Conservation (phyloP, 2,797 vertebrate species). For the Champsocephalus esox region DNA sequence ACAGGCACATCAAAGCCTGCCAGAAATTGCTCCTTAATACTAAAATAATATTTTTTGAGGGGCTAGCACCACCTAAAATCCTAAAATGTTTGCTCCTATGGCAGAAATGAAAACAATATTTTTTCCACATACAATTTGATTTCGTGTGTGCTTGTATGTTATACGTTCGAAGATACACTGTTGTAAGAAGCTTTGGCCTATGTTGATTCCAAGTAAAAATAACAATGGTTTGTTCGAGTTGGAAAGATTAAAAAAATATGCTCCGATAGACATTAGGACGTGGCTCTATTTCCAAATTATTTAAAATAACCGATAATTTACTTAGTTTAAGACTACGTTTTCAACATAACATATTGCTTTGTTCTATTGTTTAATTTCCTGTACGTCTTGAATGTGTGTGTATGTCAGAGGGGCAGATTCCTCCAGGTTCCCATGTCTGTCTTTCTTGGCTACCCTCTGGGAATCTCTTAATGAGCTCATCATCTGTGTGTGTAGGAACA, state of each 20-base stretch:
- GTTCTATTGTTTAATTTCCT: slow-evolving; percentile 15
- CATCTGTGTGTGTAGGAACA: slow-evolving; percentile 48
- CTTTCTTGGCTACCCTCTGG: slow-evolving; percentile 59
- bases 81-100: not conserved
- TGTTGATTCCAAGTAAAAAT: not conserved
- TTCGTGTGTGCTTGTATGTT: not conserved
- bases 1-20: slow-evolving; percentile 13
- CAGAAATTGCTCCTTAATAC: slow-evolving; percentile 15
- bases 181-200: not conserved
- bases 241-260: not conserved
- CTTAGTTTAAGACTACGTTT: not conserved
- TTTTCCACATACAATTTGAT: not conserved
- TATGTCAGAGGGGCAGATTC: slow-evolving; percentile 44
- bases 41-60: not conserved
- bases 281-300: not conserved
- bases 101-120: not conserved
- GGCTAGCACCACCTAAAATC: not conserved
- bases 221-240: not conserved
- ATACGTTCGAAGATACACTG: too few species aligned
- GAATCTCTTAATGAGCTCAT: slow-evolving; percentile 70
- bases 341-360: slow-evolving; percentile 1
- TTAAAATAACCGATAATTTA: not conserved
- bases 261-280: not conserved
- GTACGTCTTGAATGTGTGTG: slow-evolving; percentile 4
- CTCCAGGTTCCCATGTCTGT: slow-evolving; percentile 50